Base-by-base conservation (phyloP, 2,888 invertebrate species). In the Tachystola acroxantha region DNA sequence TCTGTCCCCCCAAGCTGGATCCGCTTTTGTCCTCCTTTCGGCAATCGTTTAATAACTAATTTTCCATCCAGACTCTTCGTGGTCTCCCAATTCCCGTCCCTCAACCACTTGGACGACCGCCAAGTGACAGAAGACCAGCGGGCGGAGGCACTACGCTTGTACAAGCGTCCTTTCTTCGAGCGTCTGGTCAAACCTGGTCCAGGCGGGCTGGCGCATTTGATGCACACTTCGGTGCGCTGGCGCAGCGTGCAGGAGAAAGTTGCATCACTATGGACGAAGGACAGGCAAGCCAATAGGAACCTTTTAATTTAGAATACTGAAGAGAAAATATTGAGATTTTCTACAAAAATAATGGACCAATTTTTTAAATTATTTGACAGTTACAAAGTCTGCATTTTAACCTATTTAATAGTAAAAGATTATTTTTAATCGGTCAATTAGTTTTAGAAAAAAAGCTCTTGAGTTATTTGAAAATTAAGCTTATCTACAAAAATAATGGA, bases 71-170 rank as follows among this genome's bases (percentile, higher is more conserved):
- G 94, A 64, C 81, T 93, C 14, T 93, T 91, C 71, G 90, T 94
- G 13, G 91, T 94, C 58, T 93, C 93, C 1, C 89, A 92, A 59
- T 91, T 94, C 54, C 90, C 92, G 1, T 87, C 88, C 0, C 76
- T 95, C 37, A 70, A 89, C 16, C 91, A 93, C 53, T 73, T 95
- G 52, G 94, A 95, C 61, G 94, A 94, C 58, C 80, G 90, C 36
- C 72, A 79, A 26, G 90, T 94, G n/a, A 92, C 91, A 0, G 71
- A 78, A 1, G 90, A 92, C 53, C 92, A 94, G 62, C 71, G 87
- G 12, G 53, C 74, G 2, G 92, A 93, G 63, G 89, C 93, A 0
- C 81, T 81, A 31, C 77, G 91, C 31, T 66, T 93, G 4, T 93
- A 90, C 73, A 89, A 88, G 48, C 71, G 89, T 42, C 91, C 92